Evolutionary conservation across 2,888 invertebrate species (phyloP).

Genomic region (Protonemura montana): DNA sequence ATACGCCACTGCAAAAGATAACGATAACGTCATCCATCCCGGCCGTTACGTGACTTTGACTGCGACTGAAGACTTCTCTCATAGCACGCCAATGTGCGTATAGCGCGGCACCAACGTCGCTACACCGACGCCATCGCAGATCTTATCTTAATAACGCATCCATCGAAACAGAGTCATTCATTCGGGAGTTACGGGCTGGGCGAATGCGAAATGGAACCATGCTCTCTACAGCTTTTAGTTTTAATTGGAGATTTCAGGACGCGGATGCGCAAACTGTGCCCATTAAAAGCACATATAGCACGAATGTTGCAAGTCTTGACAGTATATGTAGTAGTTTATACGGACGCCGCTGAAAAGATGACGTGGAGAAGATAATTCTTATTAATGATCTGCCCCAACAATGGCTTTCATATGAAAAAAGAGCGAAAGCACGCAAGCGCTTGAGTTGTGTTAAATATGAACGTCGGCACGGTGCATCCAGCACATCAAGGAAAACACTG

Average conservation of each 20-base stretch:
- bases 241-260: constrained; percentile 12
- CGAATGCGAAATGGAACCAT: neutral
- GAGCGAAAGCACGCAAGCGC: neutral
- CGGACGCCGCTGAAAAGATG: neutral
- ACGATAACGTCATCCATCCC: neutral
- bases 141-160: constrained; percentile 3
- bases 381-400: constrained; percentile 19
- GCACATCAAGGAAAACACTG: neutral
- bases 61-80: neutral
- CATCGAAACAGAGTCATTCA: constrained; percentile 7
- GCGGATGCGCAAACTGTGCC: neutral
- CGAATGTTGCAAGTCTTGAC: neutral
- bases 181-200: neutral
- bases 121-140: neutral
- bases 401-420: neutral
- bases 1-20: neutral
- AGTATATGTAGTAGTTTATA: neutral
- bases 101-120: neutral
- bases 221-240: neutral
- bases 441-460: neutral
- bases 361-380: neutral
- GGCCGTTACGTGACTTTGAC: neutral
- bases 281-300: neutral
- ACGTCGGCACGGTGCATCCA: neutral
- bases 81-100: neutral